phyloP scores from a whole-genome alignment of 30 jellyfish, hydroid and myxozoan species.

The Rhopilema esculentum region DNA sequence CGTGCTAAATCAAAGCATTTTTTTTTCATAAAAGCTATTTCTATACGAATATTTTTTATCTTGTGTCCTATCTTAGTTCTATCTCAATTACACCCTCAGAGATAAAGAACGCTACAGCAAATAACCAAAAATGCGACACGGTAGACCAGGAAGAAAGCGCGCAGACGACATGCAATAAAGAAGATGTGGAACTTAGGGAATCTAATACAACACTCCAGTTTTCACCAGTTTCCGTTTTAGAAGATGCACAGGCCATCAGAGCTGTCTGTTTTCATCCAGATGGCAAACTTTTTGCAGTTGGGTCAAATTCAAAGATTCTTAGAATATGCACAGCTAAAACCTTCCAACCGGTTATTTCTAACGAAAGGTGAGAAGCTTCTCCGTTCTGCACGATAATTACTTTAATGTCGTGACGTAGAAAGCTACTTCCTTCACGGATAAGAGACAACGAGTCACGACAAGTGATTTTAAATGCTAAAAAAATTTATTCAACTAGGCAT shows the following conservation, averaged over 20 bases:
- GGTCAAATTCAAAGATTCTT: constrained; percentile 82
- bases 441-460: too few species aligned
- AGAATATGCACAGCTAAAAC: constrained; percentile 72
- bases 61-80: too few species aligned
- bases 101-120: constrained; percentile 57
- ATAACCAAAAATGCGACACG: constrained; percentile 46
- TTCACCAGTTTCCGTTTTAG: constrained; percentile 77
- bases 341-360: constrained; percentile 11
- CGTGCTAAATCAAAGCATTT: too few species aligned
- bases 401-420: too few species aligned
- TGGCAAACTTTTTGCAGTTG: constrained; percentile 87
- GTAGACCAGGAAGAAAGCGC: constrained; percentile 33
- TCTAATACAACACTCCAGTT: constrained; percentile 33
- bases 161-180: background rate
- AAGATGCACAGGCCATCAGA: constrained; percentile 89
- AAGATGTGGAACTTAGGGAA: constrained; percentile 21
- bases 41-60: too few species aligned
- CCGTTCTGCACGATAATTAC: background rate
- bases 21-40: too few species aligned
- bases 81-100: constrained; percentile 47
- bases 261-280: constrained; percentile 92
- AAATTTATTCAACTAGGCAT: too few species aligned
- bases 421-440: too few species aligned
- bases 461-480: too few species aligned
- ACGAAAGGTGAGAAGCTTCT: constrained; percentile 8